These are phyloP conservation scores for Harpalus rubripes DNA, from an alignment of 2,888 invertebrate species.

Conservation along the genomic window DNA sequence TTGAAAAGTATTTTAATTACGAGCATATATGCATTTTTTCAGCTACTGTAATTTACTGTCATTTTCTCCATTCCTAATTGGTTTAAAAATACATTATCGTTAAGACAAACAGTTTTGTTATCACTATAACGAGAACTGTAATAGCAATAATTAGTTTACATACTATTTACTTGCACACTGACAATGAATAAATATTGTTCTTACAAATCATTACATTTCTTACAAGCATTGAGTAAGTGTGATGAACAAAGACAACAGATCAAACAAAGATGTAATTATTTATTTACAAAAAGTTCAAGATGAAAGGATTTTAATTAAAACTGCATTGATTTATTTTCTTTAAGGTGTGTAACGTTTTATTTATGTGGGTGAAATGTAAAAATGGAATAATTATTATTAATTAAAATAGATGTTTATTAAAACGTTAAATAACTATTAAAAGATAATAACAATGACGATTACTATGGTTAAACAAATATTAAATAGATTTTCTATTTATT, in stretches of 20 bases:
- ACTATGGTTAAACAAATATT: too few species aligned
- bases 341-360: too few species aligned
- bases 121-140: conserved; percentile 14
- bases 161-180: neutral
- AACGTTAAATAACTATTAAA: too few species aligned
- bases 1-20: conserved; percentile 14
- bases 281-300: neutral
- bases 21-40: neutral
- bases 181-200: conserved; percentile 8
- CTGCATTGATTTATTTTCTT: too few species aligned
- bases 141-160: conserved; percentile 16
- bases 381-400: too few species aligned
- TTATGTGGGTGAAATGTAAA: too few species aligned
- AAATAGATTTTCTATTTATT: too few species aligned
- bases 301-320: too few species aligned
- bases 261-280: neutral
- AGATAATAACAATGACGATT: too few species aligned
- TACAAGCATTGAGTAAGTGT: neutral
- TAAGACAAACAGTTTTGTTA: neutral
- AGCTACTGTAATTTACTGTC: neutral
- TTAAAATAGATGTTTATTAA: too few species aligned
- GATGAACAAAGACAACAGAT: neutral
- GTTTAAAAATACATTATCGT: conserved; percentile 19
- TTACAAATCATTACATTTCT: neutral
- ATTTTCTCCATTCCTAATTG: neutral